phyloP scores from a whole-genome alignment of 2,797 vertebrate genomes.

The Enteromius afrohamiltoni region DNA sequence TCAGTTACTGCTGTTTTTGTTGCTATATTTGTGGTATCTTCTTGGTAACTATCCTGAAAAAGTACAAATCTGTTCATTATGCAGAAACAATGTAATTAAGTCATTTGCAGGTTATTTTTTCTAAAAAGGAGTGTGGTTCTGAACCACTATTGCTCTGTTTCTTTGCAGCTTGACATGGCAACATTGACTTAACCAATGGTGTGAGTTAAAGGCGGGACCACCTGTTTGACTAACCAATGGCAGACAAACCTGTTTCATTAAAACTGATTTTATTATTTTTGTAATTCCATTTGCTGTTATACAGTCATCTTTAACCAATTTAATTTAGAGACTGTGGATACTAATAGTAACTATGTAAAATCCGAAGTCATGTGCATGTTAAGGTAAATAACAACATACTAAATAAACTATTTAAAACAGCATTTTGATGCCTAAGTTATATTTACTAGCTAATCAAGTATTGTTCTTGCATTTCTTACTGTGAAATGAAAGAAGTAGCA shows the following conservation, averaged over 20 bases:
- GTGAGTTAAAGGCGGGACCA: background rate
- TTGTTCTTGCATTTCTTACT: background rate
- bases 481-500: background rate
- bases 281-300: background rate
- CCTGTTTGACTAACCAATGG: slow-evolving; percentile 3
- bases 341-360: background rate
- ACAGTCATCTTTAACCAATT: background rate
- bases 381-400: background rate
- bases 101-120: slow-evolving; percentile 1
- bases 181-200: slow-evolving; percentile 22
- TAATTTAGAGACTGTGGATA: background rate
- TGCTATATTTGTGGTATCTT: background rate
- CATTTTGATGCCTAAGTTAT: background rate
- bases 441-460: background rate
- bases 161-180: background rate
- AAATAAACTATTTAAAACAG: background rate
- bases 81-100: background rate
- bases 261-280: background rate
- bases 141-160: background rate
- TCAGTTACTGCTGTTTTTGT: background rate
- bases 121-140: background rate
- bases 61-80: background rate
- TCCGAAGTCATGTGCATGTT: background rate
- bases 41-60: background rate
- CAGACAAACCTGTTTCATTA: background rate